Conservation (phyloP, 2,113 vertebrate species). For the Scomber japonicus region DNA sequence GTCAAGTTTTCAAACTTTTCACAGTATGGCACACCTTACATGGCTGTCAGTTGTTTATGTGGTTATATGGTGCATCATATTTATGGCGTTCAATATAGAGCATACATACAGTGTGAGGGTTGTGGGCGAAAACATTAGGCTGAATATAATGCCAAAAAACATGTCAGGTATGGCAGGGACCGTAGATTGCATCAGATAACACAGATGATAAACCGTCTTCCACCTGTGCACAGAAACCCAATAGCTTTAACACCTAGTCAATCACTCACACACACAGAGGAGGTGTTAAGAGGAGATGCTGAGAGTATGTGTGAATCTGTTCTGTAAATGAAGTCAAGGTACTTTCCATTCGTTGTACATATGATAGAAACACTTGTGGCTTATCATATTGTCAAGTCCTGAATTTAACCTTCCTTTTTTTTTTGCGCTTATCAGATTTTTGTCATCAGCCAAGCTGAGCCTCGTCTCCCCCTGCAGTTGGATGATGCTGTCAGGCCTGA, state of each 20-base stretch:
- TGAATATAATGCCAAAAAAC: not conserved
- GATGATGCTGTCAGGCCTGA: conserved; percentile 96
- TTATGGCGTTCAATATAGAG: not conserved
- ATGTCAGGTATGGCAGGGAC: not conserved
- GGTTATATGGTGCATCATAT: not conserved
- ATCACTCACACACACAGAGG: not conserved
- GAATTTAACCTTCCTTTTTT: conserved; percentile 9
- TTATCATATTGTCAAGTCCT: conserved; percentile 11
- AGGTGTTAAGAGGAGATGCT: conserved; percentile 7
- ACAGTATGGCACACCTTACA: not conserved
- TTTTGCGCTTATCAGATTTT: conserved; percentile 88
- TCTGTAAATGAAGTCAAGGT: conserved; percentile 13
- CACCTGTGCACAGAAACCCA: not conserved
- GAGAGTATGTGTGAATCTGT: not conserved
- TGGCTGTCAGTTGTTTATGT: not conserved
- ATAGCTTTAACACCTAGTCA: fast-evolving
- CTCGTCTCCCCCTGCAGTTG: conserved; percentile 94
- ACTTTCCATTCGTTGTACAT: conserved; percentile 46
- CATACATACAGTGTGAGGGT: not conserved
- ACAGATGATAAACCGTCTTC: no score
- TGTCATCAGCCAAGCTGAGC: conserved; percentile 95
- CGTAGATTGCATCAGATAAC: not conserved
- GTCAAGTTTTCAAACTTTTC: not conserved
- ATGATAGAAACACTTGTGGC: not conserved
- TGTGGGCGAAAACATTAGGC: no score